phyloP scores from a whole-genome alignment of 2,888 invertebrate species.

The Yponomeuta plumbellus region DNA sequence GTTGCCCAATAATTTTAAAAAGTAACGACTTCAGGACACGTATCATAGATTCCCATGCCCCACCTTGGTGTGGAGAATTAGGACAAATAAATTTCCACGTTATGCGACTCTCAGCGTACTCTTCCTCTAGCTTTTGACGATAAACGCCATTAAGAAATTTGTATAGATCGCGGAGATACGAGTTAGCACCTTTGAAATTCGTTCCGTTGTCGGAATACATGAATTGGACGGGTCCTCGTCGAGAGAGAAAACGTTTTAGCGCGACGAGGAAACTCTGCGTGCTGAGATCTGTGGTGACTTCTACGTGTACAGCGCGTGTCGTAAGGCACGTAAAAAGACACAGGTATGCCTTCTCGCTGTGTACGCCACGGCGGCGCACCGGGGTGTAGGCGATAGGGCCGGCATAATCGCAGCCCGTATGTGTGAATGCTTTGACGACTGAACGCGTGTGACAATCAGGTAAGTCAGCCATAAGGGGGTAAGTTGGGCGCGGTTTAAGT shows the following conservation, averaged over 20 bases:
- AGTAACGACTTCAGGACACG: too few species aligned
- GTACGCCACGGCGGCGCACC: background rate
- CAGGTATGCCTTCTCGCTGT: background rate
- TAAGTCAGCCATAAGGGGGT: conserved; percentile 1
- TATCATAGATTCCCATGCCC: too few species aligned
- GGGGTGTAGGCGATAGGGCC: background rate
- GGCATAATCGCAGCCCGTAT: background rate
- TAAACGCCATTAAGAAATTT: too few species aligned
- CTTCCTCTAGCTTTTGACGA: conserved; percentile 9
- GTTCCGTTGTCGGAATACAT: background rate
- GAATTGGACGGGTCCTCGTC: background rate
- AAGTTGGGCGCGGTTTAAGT: background rate
- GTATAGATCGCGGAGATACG: too few species aligned
- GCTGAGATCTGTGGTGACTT: background rate
- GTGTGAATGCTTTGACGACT: background rate
- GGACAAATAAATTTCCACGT: too few species aligned
- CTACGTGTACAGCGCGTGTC: background rate
- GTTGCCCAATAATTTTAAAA: too few species aligned
- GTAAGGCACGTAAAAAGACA: background rate
- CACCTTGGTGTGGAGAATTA: too few species aligned
- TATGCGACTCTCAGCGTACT: background rate
- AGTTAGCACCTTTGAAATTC: background rate
- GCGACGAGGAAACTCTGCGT: background rate
- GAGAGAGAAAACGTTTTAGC: background rate
- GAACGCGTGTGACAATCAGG: background rate